A percentile compares a stretch with the other conserved stretches of the same genome.
phyloP scores from a whole-genome alignment of 2,113 vertebrate species.

The Trogon surrucura region DNA sequence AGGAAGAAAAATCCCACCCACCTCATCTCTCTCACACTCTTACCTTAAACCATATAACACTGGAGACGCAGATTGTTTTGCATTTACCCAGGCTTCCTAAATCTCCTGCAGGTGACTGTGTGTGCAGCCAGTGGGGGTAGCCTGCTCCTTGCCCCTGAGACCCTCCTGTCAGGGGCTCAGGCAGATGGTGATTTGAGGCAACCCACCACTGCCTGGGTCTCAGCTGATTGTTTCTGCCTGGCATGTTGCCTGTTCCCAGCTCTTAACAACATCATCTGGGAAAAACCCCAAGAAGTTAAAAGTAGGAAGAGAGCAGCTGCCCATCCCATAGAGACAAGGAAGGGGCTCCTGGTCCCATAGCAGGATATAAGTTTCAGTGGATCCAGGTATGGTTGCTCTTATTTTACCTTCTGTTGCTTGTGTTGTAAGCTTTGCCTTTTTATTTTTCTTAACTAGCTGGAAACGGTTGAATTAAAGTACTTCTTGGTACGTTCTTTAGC shows the following conservation, averaged over 20 bases:
- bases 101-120: fast-evolving
- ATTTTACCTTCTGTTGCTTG: not conserved
- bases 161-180: fast-evolving
- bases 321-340: not conserved
- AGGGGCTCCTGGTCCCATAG: not conserved
- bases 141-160: not conserved
- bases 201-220: fast-evolving
- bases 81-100: not conserved
- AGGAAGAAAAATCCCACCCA: not conserved
- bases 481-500: not conserved
- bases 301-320: not conserved
- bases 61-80: fast-evolving
- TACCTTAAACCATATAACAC: not conserved
- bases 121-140: not conserved
- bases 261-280: not conserved
- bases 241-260: fast-evolving
- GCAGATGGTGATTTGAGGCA: not conserved
- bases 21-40: not conserved
- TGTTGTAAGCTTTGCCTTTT: not conserved
- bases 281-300: not conserved
- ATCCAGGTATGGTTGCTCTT: not conserved
- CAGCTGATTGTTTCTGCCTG: not conserved
- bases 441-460: no score
- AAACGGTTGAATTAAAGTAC: not conserved
- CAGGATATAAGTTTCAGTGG: not conserved